phyloP scores from a whole-genome alignment of 2,113 vertebrate genomes.

The Salvator merianae region DNA sequence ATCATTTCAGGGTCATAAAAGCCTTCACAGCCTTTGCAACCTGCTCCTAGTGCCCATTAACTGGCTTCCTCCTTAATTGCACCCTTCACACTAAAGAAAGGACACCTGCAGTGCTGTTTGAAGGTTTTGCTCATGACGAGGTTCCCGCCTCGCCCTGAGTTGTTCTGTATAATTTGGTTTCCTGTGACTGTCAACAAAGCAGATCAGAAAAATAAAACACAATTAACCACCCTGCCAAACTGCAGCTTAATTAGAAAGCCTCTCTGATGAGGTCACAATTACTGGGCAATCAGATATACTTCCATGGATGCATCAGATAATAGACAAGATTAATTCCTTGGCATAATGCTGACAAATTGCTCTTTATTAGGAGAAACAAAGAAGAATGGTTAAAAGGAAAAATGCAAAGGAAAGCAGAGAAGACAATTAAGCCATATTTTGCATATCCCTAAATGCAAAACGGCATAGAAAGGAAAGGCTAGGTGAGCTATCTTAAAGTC shows the following conservation, averaged over 20 bases:
- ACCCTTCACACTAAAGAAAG: neutral
- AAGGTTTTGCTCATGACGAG: neutral
- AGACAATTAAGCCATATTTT: neutral
- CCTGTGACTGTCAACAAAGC: slow-evolving; percentile 41
- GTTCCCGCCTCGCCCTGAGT: slow-evolving; percentile 29
- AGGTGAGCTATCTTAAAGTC: neutral
- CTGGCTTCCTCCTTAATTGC: slow-evolving; percentile 53
- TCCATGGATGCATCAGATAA: slow-evolving; percentile 69
- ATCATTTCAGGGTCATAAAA: slow-evolving; percentile 23
- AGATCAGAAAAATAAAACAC: slow-evolving; percentile 66
- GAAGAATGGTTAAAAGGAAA: slow-evolving; percentile 62
- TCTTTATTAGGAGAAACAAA: slow-evolving; percentile 62
- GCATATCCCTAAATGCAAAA: neutral
- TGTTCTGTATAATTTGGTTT: slow-evolving; percentile 47
- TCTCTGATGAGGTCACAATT: slow-evolving; percentile 68
- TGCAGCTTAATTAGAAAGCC: slow-evolving; percentile 69
- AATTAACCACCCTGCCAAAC: slow-evolving; percentile 67
- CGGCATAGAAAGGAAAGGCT: too few relatives aligned
- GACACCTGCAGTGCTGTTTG: slow-evolving; percentile 50
- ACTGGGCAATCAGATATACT: slow-evolving; percentile 72
- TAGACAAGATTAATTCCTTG: slow-evolving; percentile 67
- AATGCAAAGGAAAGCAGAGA: neutral
- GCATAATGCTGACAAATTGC: slow-evolving; percentile 69
- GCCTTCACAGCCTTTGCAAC: slow-evolving; percentile 13
- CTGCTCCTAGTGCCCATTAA: slow-evolving; percentile 36